phyloP scores from a whole-genome alignment of 2,888 invertebrate species.

The Busseola fusca region DNA sequence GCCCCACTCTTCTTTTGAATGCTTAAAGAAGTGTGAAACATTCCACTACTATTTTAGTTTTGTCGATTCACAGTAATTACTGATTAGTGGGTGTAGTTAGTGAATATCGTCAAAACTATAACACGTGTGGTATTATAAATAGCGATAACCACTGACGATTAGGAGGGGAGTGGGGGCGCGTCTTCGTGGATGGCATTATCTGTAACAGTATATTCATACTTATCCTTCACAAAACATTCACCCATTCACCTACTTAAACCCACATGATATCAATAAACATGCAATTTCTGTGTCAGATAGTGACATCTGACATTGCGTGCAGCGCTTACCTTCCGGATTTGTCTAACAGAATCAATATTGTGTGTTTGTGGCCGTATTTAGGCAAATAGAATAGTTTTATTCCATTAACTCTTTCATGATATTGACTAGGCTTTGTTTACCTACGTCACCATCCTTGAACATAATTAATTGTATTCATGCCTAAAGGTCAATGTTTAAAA shows the following conservation, averaged over 20 bases:
- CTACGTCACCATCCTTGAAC: not conserved
- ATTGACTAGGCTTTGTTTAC: constrained; percentile 24
- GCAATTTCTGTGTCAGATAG: constrained; percentile 50
- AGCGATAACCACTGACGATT: too few relatives aligned
- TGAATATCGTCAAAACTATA: too few relatives aligned
- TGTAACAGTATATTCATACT: too few relatives aligned
- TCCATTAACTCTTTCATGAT: constrained; percentile 11
- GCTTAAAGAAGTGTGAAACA: too few relatives aligned
- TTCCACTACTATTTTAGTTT: too few relatives aligned
- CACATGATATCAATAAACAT: constrained; percentile 54
- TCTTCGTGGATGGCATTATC: too few relatives aligned
- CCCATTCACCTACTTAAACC: constrained; percentile 17
- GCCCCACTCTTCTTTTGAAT: too few relatives aligned
- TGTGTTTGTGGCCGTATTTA: constrained; percentile 33
- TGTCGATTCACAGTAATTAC: too few relatives aligned
- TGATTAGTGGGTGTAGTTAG: too few relatives aligned
- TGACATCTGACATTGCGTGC: constrained; percentile 56
- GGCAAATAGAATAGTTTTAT: constrained; percentile 3
- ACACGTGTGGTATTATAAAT: too few relatives aligned
- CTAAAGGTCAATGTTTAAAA: not conserved
- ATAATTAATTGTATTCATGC: not conserved
- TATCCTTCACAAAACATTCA: not conserved
- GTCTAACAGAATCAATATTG: constrained; percentile 41
- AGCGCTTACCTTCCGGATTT: constrained; percentile 16
- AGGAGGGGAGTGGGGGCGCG: too few relatives aligned